Base-by-base conservation (phyloP, 1,140 invertebrate species). In the Drosophila ohnishii region DNA sequence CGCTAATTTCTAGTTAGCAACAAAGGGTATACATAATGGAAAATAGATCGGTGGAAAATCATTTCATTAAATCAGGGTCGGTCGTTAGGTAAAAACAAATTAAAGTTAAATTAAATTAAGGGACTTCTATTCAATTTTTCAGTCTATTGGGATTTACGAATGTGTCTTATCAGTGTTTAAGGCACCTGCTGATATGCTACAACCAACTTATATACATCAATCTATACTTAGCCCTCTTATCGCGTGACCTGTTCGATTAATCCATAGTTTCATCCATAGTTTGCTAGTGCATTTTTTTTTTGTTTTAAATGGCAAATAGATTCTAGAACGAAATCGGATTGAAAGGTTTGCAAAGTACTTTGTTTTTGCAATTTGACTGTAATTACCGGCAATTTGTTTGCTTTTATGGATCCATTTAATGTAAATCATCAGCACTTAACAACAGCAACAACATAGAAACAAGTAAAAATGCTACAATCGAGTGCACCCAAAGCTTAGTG, bases 401-500 rank as follows among this genome's bases (percentile, higher is more conserved):
- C 73, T 75, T 80, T 81, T 78, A 78, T 85, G 53, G 51, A 66
- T 75, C 56, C 58, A 86, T 86, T 84, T 32, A 74, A 56, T 57
- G 59, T 74, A 78, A 84, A 84, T 80, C 44, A 47, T 30, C 9
- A n/a, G 35, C n/a, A 44, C n/a, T 64, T 64, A 25, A 53, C 45
- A 51, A 37, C 6, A 34, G 16, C 44, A 34, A 9, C n/a, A 16
- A 6, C 3, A 32, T 19, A 2, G 40, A 56, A 69, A 57, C 40
- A 34, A 37, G 66, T 70, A 48, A 13, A 10, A 7, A 5, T 5
- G 25, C 9, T n/a, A 5, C 1, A 19, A 16, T 16, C 28, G 10
- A 16, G 48, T 32, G 9, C 7, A 10, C 13, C 13, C 13, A 47
- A n/a, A 47, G 44, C 44, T 16, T 42, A 11, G 37, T 8, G 6